Evolutionary conservation across 2,888 invertebrate species (phyloP), one percentile per base, ranked within the genome.

Genomic region (Habroteleia sp.): DNA sequence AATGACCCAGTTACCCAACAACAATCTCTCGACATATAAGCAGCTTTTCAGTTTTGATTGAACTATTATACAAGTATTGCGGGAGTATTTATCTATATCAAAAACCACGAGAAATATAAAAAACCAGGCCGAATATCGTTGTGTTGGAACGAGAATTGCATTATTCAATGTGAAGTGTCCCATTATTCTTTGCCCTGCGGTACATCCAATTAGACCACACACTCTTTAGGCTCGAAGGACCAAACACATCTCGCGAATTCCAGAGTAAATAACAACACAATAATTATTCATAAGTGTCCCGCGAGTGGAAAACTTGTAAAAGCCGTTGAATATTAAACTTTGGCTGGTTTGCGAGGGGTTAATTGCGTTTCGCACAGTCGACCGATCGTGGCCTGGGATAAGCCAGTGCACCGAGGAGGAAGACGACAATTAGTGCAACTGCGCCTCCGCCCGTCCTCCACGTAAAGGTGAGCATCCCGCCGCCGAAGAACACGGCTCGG

Each of bases 341-440:
- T 41, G n/a, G n/a, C n/a, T 48, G n/a, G 25, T 48, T 39, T n/a
- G 29, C 41, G 42, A 1, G 42, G 63, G 42, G 33, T 50, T 63
- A 72, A 72, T 72, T 65, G 65, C 50, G 33, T 37, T 66, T 58
- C 73, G 11, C 35, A 58, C 56, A 65, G 72, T 72, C 27, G 65
- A 72, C 65, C 44, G 50, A 66, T 60, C 44, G 27, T 54, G 66
- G 39, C 66, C 11, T 41, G 48, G 60, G 35, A 50, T 63, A 54
- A 74, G 37, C 46, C 8, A 50, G 39, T 39, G 27, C 80, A 74
- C 75, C 71, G 65, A 76, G 71, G 81, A 85, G 86, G 86, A 86
- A 86, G 84, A 80, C 82, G 83, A 85, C 86, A 85, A 86, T 86
- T 86, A 86, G 83, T 83, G 79, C 83, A 72, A 82, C 85, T 82